These are phyloP conservation scores for Asarcornis scutulata DNA, from an alignment of 2,113 vertebrate species.

Conservation along the genomic window DNA sequence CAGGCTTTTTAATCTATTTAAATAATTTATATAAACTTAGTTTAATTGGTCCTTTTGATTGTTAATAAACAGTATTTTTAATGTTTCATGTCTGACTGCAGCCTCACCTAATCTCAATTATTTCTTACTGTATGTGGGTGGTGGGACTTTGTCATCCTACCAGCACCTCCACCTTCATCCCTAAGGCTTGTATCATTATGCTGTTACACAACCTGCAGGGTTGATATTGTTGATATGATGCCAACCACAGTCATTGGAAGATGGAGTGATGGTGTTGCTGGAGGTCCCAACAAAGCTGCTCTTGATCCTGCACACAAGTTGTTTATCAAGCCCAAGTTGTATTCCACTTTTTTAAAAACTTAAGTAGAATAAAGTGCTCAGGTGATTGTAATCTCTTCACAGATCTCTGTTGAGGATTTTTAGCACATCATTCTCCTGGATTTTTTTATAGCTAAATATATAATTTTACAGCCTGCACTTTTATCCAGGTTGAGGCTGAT, in stretches of 20 bases:
- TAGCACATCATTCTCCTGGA: not conserved
- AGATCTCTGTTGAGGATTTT: not conserved
- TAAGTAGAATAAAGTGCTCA: not conserved
- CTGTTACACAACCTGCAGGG: slow-evolving; percentile 27
- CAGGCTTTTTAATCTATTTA: slow-evolving; percentile 33
- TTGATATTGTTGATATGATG: not conserved
- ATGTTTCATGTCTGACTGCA: not conserved
- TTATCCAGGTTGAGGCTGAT: not conserved
- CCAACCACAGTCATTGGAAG: not conserved
- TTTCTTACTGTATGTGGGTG: slow-evolving; percentile 17
- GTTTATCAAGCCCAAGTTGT: not conserved
- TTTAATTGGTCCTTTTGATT: not conserved
- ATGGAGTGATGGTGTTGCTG: not conserved
- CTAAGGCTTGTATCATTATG: slow-evolving; percentile 2
- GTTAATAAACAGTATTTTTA: slow-evolving; percentile 30
- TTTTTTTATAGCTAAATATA: not conserved
- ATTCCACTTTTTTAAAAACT: not conserved
- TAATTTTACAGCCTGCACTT: not conserved
- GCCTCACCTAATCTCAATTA: slow-evolving; percentile 10
- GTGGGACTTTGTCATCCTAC: slow-evolving; percentile 10
- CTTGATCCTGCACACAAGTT: not conserved
- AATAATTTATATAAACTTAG: slow-evolving; percentile 1
- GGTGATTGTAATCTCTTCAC: not conserved
- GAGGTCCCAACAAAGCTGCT: not conserved
- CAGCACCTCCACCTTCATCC: slow-evolving; percentile 31